These are phyloP conservation scores for Choristoneura rosaceana DNA, from an alignment of 2,888 invertebrate genomes.

Conservation along the genomic window DNA sequence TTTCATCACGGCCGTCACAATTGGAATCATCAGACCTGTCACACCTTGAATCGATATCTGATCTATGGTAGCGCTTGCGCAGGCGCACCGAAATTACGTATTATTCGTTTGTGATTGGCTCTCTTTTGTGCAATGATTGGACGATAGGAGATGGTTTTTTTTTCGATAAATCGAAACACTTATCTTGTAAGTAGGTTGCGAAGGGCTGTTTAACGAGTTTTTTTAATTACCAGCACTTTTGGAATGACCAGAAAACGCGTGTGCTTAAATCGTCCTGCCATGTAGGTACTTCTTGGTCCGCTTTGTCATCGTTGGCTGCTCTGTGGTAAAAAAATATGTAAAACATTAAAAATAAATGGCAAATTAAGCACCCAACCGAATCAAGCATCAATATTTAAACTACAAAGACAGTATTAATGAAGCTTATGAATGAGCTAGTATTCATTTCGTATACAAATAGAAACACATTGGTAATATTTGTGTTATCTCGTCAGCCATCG, in stretches of 20 bases:
- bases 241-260: no score
- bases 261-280: no score
- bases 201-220: no score
- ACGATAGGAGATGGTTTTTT: slow-evolving; percentile 30
- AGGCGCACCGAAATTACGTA: slow-evolving; percentile 55
- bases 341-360: no score
- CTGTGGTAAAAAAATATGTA: no score
- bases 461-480: slow-evolving; percentile 51
- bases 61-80: slow-evolving; percentile 60
- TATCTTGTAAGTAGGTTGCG: no score
- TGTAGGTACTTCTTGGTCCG: no score
- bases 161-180: not conserved
- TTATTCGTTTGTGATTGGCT: slow-evolving; percentile 52
- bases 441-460: slow-evolving; percentile 29
- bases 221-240: no score
- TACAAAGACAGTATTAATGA: not conserved
- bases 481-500: slow-evolving; percentile 56
- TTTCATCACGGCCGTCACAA: slow-evolving; percentile 68
- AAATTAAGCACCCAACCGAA: not conserved
- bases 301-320: no score
- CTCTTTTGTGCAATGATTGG: slow-evolving; percentile 54
- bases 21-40: slow-evolving; percentile 64
- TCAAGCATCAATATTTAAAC: not conserved
- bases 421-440: not conserved
- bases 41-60: slow-evolving; percentile 67